phyloP scores from a whole-genome alignment of 2,113 vertebrate species.

The Nothoprocta pentlandii region DNA sequence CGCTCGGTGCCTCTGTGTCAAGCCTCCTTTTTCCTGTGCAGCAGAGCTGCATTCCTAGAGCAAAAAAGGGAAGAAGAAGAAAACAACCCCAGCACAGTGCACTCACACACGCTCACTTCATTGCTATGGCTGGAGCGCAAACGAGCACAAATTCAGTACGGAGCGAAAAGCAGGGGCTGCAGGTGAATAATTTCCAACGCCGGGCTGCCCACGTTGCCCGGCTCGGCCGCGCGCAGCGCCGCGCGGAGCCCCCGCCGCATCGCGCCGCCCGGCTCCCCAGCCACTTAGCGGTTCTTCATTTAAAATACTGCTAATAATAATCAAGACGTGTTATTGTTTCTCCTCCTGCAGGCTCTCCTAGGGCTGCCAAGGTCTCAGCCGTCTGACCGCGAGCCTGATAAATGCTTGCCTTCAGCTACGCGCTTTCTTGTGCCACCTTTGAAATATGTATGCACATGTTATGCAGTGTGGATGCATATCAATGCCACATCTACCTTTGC shows the following conservation, averaged over 20 bases:
- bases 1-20: neutral
- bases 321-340: neutral
- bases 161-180: neutral
- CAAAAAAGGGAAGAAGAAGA: neutral
- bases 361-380: slow-evolving; percentile 50
- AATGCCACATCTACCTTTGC: slow-evolving; percentile 77
- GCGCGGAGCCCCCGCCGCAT: neutral
- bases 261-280: neutral
- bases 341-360: slow-evolving; percentile 39
- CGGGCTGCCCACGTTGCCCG: neutral
- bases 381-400: slow-evolving; percentile 52
- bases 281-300: neutral
- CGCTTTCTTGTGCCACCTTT: slow-evolving; percentile 45
- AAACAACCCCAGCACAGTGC: neutral
- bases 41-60: neutral
- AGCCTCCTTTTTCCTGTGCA: neutral
- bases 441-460: slow-evolving; percentile 75
- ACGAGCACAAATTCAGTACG: neutral
- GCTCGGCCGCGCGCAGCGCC: neutral
- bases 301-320: slow-evolving; percentile 7
- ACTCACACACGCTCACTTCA: neutral
- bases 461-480: slow-evolving; percentile 75
- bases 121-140: neutral
- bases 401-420: slow-evolving; percentile 34
- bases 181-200: slow-evolving; percentile 30